These are phyloP conservation scores for Umimayanthus kanabou DNA, from an alignment of 92 coral and sea anemone genomes.

Conservation along the genomic window DNA sequence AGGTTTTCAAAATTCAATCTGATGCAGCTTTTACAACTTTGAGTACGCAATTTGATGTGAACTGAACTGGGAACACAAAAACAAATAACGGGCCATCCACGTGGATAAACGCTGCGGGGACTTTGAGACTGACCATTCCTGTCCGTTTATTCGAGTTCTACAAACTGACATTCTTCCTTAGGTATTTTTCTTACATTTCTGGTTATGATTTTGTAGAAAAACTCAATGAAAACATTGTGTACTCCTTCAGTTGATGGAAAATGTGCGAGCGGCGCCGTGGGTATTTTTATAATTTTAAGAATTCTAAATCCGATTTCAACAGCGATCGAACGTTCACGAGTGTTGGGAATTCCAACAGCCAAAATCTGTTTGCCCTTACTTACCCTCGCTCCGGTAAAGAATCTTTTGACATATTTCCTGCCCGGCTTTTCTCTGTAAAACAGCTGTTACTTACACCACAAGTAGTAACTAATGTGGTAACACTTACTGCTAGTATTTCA, in stretches of 20 bases:
- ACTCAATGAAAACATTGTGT: neutral
- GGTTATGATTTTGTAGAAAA: neutral
- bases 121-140: too few species aligned
- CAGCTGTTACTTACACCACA: neutral
- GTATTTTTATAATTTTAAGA: neutral
- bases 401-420: neutral
- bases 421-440: neutral
- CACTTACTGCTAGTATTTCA: neutral
- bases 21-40: too few species aligned
- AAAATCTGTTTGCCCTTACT: neutral
- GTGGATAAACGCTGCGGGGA: too few species aligned
- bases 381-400: neutral
- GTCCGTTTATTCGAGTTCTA: neutral
- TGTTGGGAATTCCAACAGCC: neutral
- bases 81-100: too few species aligned
- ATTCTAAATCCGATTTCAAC: neutral
- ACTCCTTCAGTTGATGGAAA: too few species aligned
- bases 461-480: too few species aligned
- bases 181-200: neutral
- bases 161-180: neutral
- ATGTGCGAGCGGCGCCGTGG: neutral
- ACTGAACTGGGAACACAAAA: too few species aligned
- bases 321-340: neutral
- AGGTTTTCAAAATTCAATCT: too few species aligned
- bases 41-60: too few species aligned